A percentile compares a stretch with the other conserved stretches of the same genome.
Conservation (phyloP, 2,888 invertebrate genomes). For the Poecilus cupreus region DNA sequence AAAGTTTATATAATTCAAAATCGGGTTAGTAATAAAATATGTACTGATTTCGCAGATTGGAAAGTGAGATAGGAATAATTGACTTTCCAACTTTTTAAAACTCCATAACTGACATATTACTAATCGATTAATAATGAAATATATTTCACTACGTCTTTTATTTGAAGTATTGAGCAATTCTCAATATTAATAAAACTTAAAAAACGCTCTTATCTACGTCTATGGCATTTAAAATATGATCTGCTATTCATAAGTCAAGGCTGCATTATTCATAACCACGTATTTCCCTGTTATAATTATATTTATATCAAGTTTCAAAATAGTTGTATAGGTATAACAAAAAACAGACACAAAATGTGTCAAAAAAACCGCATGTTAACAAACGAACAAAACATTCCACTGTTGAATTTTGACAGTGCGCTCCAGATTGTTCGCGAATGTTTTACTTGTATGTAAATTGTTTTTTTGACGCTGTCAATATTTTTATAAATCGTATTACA, state of each 20-base stretch:
- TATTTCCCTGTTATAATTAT: conserved; percentile 27
- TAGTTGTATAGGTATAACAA: not conserved
- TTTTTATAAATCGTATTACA: conserved; percentile 32
- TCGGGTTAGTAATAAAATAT: no score
- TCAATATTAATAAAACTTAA: no score
- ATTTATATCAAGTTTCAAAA: not conserved
- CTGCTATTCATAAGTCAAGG: conserved; percentile 45
- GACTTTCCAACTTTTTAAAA: no score
- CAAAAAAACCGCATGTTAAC: not conserved
- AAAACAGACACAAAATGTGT: not conserved
- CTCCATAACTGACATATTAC: no score
- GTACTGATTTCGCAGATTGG: no score
- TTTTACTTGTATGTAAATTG: conserved; percentile 27
- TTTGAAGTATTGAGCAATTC: no score
- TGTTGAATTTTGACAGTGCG: not conserved
- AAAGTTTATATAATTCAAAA: no score
- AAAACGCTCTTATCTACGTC: not conserved
- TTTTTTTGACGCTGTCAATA: conserved; percentile 14
- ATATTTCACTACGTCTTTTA: no score
- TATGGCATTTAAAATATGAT: conserved; percentile 29
- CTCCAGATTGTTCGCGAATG: no score
- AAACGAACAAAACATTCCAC: not conserved
- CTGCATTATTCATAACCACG: not conserved
- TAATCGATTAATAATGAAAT: no score
- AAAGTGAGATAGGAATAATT: no score